Evolutionary conservation across 2,113 vertebrate species (phyloP), one percentile per base, ranked within the genome.

Genomic region (Pardalotus punctatus): DNA sequence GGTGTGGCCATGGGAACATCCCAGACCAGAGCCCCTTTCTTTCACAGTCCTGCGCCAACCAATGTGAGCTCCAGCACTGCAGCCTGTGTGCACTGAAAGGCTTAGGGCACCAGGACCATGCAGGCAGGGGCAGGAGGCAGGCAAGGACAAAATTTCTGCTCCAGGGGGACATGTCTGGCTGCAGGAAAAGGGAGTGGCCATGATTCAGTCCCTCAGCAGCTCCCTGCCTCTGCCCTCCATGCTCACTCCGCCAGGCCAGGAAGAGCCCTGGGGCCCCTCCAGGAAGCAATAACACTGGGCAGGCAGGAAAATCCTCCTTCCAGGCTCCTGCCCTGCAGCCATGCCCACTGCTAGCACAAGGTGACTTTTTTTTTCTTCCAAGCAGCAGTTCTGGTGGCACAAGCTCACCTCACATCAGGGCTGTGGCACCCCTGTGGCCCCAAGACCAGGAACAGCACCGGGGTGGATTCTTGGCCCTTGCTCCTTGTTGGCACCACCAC

Each of bases 271-370:
- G 60, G 56, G 54, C 72, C 73, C 73, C 81, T 51, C 89, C 1
- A 6, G 94, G 86, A 96, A 96, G 95, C 96, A 97, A 96, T 96
- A 97, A 97, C 45, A 25, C 57, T 92, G 64, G 80, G 38, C 62
- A 86, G 61, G 64, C 89, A 81, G 43, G 64, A 36, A 58, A 76
- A 29, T 35, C 71, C 61, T 91, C 61, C 31, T 88, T 86, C 85
- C 81, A 71, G 81, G 88, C 85, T 42, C 88, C 77, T 29, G 10
- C 87, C 69, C 87, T 42, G 70, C 81, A 82, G 92, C 38, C 1
- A 57, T 67, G 82, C 56, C 86, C 80, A 71, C 91, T 62, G 80
- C 91, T 85, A 80, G 74, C 78, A 76, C 88, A 89, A 95, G 73
- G 84, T 21, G 28, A 81, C 64, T 33, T 35, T 31, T 35, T 31